These are phyloP conservation scores for Wasmannia auropunctata DNA, from an alignment of 1,140 invertebrate genomes.

Conservation along the genomic window DNA sequence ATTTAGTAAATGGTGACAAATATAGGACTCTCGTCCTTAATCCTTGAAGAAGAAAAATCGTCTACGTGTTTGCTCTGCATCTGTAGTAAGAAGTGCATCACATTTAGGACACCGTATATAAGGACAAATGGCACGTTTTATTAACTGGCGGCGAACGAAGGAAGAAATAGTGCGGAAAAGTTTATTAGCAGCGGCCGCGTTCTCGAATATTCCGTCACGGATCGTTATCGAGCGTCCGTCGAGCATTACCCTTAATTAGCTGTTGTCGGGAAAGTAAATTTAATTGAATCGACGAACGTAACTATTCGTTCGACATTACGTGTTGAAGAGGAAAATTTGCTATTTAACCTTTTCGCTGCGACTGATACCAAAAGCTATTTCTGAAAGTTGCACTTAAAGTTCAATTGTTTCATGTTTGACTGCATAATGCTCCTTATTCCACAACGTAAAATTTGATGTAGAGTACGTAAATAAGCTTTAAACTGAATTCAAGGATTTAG, in stretches of 20 bases:
- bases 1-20: background rate
- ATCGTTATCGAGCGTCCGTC: conserved; percentile 3
- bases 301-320: background rate
- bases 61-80: background rate
- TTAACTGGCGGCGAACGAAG: background rate
- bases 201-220: background rate
- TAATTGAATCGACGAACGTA: conserved; percentile 15
- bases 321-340: background rate
- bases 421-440: background rate
- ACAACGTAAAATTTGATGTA: background rate
- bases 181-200: background rate
- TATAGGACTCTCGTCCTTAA: background rate
- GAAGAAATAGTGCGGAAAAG: conserved; percentile 17
- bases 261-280: background rate
- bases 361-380: background rate
- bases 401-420: background rate
- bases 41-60: background rate
- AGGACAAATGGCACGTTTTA: background rate
- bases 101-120: background rate
- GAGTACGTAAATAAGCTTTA: background rate
- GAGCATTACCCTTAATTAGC: background rate
- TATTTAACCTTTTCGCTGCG: background rate
- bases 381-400: background rate
- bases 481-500: background rate
- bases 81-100: background rate